These are phyloP conservation scores for Latrodectus elegans DNA, from an alignment of 2,888 invertebrate species.

Conservation along the genomic window DNA sequence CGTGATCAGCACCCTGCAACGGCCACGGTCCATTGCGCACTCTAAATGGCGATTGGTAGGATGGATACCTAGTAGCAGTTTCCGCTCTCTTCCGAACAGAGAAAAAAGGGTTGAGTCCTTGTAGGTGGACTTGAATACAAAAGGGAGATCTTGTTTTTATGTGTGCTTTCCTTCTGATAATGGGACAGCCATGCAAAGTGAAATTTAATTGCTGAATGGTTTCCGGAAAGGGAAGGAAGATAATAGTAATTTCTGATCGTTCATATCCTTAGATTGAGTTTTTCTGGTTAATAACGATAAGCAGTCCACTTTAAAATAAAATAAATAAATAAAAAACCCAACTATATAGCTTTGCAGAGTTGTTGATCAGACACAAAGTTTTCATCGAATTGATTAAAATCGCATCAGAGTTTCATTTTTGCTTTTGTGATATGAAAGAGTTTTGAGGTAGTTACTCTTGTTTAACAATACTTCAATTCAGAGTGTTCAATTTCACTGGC, in stretches of 20 bases:
- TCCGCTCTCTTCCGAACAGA: constrained; percentile 35
- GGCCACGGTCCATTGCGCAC: constrained; percentile 62
- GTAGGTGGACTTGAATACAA: constrained; percentile 10
- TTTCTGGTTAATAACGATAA: too few relatives aligned
- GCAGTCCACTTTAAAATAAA: too few relatives aligned
- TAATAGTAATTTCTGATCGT: not conserved
- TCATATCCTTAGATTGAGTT: too few relatives aligned
- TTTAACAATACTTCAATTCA: too few relatives aligned
- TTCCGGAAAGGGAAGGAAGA: not conserved
- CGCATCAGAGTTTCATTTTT: too few relatives aligned
- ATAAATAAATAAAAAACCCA: too few relatives aligned
- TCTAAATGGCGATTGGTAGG: constrained; percentile 52
- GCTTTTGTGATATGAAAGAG: too few relatives aligned
- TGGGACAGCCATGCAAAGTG: constrained; percentile 39
- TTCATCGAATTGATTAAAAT: too few relatives aligned
- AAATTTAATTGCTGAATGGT: constrained; percentile 32
- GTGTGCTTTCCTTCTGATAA: constrained; percentile 14
- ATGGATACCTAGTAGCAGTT: constrained; percentile 64
- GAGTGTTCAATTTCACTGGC: too few relatives aligned
- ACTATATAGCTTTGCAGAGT: too few relatives aligned
- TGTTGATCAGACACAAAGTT: too few relatives aligned
- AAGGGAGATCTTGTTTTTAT: constrained; percentile 28
- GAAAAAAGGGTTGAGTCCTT: constrained; percentile 20
- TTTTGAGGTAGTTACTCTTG: too few relatives aligned
- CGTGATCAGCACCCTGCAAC: constrained; percentile 58